Conservation (phyloP, 2,888 invertebrate genomes). For the Euzetes globulus region DNA sequence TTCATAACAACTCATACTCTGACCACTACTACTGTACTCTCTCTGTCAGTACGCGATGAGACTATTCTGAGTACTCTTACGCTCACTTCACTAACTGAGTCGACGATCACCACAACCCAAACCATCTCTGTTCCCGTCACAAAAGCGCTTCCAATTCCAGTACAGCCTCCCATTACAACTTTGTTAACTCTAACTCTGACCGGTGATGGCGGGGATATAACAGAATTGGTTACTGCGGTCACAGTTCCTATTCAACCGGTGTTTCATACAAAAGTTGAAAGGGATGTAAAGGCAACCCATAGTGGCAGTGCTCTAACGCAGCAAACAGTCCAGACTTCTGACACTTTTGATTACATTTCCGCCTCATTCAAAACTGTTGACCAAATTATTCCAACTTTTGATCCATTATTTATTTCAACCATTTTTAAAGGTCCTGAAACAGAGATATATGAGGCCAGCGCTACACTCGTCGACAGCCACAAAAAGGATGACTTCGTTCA, state of each 20-base stretch:
- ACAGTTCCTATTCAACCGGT: slow-evolving; percentile 40
- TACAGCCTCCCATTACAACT: slow-evolving; percentile 41
- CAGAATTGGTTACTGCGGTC: slow-evolving; percentile 42
- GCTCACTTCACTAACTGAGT: slow-evolving; percentile 40
- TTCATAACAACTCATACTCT: slow-evolving; percentile 41
- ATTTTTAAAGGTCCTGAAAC: slow-evolving; percentile 41
- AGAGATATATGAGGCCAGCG: slow-evolving; percentile 41
- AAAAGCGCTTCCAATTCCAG: slow-evolving; percentile 30
- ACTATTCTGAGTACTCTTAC: slow-evolving; percentile 42
- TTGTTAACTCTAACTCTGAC: slow-evolving; percentile 42
- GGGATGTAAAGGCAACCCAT: slow-evolving; percentile 32
- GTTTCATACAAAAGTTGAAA: slow-evolving; percentile 35
- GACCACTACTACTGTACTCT: slow-evolving; percentile 41
- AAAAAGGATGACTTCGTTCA: not conserved
- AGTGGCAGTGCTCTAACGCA: slow-evolving; percentile 13
- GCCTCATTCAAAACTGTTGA: slow-evolving; percentile 35
- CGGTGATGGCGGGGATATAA: slow-evolving; percentile 42
- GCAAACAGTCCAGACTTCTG: not conserved
- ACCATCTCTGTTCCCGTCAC: slow-evolving; percentile 39
- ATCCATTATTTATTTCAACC: slow-evolving; percentile 38
- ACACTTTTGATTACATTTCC: slow-evolving; percentile 30
- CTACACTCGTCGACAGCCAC: slow-evolving; percentile 32
- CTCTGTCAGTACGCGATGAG: slow-evolving; percentile 41
- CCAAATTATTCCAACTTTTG: slow-evolving; percentile 25
- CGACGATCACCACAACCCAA: slow-evolving; percentile 41